Conservation (phyloP, 2,797 vertebrate genomes). For the Astyanax mexicanus region DNA sequence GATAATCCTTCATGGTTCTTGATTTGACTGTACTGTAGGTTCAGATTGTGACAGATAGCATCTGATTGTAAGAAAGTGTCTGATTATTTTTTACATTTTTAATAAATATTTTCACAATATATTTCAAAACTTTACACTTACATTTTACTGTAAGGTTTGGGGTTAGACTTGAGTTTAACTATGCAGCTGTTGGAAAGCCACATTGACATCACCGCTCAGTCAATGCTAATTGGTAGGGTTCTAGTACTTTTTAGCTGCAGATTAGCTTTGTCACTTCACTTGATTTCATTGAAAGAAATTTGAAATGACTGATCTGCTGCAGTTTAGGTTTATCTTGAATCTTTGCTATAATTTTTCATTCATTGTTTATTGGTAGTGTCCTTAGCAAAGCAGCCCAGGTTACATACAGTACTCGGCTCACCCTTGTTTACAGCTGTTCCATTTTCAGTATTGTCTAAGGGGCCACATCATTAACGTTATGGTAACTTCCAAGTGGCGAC, state of each 20-base stretch:
- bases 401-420: not conserved
- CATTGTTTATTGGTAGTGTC: not conserved
- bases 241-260: not conserved
- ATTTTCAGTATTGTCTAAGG: not conserved
- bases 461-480: not conserved
- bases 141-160: no score
- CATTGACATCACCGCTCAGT: no score
- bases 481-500: not conserved
- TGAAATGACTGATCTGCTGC: not conserved
- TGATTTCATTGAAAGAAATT: not conserved
- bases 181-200: no score
- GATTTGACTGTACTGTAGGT: no score
- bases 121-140: no score
- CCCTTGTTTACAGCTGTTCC: not conserved
- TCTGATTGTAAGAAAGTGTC: no score
- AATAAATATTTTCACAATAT: no score
- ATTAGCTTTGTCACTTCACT: not conserved
- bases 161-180: no score
- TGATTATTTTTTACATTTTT: no score
- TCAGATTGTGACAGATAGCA: no score
- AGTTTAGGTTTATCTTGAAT: not conserved
- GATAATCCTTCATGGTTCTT: no score
- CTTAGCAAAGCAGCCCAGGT: not conserved
- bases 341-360: no score
- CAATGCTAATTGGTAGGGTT: not conserved